Base-by-base conservation (phyloP, 2,113 vertebrate species). In the Salvelinus namaycush region DNA sequence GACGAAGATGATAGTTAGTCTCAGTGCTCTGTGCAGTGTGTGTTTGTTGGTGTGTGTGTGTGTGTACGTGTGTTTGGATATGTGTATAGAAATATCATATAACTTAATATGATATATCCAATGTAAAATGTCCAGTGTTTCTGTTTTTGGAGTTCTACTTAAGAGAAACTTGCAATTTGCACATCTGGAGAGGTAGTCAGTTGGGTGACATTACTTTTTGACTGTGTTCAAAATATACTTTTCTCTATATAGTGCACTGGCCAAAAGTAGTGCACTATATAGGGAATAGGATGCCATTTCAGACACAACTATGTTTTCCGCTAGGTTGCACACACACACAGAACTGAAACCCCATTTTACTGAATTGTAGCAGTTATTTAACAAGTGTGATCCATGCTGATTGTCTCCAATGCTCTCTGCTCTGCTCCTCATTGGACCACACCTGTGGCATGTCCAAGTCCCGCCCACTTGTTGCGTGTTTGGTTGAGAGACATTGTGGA, bases 141-240 rank as follows among this genome's bases (percentile, higher is more conserved):
- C 93, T 90, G 59, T 62, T 62, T 62, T 86, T 86, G 79, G 90
- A 90, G 89, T 95, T 93, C 94, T 96, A 97, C 95, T 97, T 97
- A 96, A 96, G 93, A 93, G 93, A 96, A 96, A 94, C 93, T 98
- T 98, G 97, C 98, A 86, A 95, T 98, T 99, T 99, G 98, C 97
- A 99, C 98, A 99, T 97, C 91, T 94, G 96, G 93, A 89, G 89
- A 87, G 66, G 68, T 68, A 80, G 80, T 76, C 69, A 90, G 94
- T 94, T 93, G 86, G 87, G 26, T 95, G 91, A 96, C 91, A 91
- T 91, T 89, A 95, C 76, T 86, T 84, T 76, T 82, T 12, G 26
- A 78, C 76, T 77, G 81, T 82, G 82, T 83, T 76, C 85, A 82
- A 16, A 16, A 54, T 54, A 18, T 34, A 34, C 31, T 34, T 34